Percentiles rank a stretch among this genome's conserved stretches.
Conservation (phyloP, 2,797 vertebrate genomes). For the Sylvia borin region DNA sequence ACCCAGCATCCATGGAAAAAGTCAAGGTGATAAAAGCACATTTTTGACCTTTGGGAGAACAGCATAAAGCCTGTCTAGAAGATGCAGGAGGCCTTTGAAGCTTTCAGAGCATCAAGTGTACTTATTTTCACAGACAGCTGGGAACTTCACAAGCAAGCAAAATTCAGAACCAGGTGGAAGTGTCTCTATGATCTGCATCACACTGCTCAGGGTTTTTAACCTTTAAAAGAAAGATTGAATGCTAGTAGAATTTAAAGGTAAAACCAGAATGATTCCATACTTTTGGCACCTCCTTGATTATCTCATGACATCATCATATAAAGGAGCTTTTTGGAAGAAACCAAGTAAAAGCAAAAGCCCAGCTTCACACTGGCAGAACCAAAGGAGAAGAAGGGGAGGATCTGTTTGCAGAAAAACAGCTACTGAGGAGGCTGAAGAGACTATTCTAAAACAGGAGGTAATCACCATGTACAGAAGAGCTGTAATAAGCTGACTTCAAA, state of each 20-base stretch:
- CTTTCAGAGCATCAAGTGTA: background rate
- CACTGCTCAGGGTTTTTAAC: background rate
- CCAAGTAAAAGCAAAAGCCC: background rate
- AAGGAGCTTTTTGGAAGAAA: background rate
- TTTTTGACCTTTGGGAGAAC: background rate
- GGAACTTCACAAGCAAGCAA: background rate
- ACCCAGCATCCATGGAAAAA: background rate
- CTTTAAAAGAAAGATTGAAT: background rate
- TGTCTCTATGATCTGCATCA: background rate
- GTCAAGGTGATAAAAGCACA: background rate
- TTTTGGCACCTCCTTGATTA: background rate
- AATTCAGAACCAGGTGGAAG: background rate
- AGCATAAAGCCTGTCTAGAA: background rate
- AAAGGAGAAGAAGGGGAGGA: background rate
- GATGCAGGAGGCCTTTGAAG: background rate
- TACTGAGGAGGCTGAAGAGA: background rate
- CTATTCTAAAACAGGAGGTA: background rate
- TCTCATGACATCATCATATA: background rate
- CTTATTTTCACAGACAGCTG: background rate
- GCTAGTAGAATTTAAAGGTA: background rate
- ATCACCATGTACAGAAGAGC: background rate
- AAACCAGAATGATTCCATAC: background rate
- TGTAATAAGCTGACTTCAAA: background rate
- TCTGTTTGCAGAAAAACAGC: background rate
- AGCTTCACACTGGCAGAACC: background rate